A percentile compares a stretch with the other conserved stretches of the same genome.
Evolutionary conservation across 2,888 invertebrate genomes (phyloP).

Genomic region (Limnephilus rhombicus): DNA sequence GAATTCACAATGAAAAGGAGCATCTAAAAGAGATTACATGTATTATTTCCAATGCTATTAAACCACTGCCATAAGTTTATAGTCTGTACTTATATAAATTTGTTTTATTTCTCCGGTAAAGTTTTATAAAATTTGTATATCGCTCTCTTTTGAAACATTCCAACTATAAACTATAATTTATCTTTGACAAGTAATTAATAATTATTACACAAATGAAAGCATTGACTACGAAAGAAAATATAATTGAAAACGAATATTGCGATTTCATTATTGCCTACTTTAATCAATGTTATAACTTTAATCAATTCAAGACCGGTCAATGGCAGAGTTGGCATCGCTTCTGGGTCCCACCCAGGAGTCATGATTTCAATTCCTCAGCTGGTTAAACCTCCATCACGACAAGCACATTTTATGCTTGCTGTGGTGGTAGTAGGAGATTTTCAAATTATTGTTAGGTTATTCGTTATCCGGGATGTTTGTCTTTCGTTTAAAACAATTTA

Average conservation of each 20-base stretch:
- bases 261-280: not conserved
- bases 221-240: not conserved
- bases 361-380: too few species aligned
- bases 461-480: too few species aligned
- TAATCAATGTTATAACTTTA: not conserved
- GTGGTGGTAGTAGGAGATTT: too few species aligned
- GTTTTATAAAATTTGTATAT: not conserved
- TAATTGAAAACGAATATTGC: not conserved
- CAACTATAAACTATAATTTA: constrained; percentile 10
- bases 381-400: too few species aligned
- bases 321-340: too few species aligned
- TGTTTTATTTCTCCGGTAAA: not conserved
- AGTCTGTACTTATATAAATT: not conserved
- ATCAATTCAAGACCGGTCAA: not conserved
- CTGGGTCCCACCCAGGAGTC: too few species aligned
- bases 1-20: not conserved
- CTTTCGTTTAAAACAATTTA: too few species aligned
- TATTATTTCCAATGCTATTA: not conserved
- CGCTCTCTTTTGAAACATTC: constrained; percentile 15
- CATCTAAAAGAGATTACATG: not conserved
- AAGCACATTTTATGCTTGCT: too few species aligned
- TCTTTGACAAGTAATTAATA: not conserved
- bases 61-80: not conserved
- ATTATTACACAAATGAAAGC: not conserved
- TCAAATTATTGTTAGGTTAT: too few species aligned